Conservation (phyloP, 2,113 vertebrate species). For the Pterocles gutturalis region DNA sequence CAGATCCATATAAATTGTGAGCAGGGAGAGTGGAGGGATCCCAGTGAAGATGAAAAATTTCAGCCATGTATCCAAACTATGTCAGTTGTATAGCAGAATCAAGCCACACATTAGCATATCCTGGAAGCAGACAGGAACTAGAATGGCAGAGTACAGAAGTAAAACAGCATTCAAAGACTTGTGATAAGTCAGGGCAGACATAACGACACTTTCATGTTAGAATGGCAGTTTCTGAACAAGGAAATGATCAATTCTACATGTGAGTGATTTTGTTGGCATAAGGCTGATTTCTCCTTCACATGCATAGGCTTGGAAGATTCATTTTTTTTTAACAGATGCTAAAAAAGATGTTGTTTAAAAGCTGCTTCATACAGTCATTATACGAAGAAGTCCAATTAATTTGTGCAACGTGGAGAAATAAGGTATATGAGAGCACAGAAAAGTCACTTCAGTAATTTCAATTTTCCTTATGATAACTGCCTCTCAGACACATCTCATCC, state of each 20-base stretch:
- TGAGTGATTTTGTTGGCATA: neutral
- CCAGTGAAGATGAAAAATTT: neutral
- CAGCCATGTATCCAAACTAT: neutral
- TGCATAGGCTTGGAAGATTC: neutral
- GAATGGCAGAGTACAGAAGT: neutral
- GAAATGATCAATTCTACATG: neutral
- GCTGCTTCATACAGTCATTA: neutral
- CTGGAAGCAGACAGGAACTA: neutral
- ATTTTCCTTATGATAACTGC: constrained; percentile 16
- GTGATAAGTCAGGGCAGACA: neutral
- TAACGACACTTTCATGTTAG: neutral
- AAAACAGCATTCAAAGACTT: neutral
- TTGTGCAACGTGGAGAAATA: constrained; percentile 13
- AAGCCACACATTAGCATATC: neutral
- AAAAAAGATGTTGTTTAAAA: neutral
- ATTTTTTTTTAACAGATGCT: neutral
- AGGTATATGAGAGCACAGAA: neutral
- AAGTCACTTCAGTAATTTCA: constrained; percentile 32
- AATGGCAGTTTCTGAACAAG: neutral
- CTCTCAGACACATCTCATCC: constrained; percentile 1
- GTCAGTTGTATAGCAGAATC: neutral
- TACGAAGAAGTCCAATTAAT: neutral
- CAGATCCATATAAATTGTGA: neutral
- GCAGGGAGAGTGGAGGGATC: neutral
- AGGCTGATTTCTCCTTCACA: neutral